A percentile compares a stretch with the other conserved stretches of the same genome.
phyloP scores from a whole-genome alignment of 2,797 vertebrate genomes.

The Rallus crepitans region DNA sequence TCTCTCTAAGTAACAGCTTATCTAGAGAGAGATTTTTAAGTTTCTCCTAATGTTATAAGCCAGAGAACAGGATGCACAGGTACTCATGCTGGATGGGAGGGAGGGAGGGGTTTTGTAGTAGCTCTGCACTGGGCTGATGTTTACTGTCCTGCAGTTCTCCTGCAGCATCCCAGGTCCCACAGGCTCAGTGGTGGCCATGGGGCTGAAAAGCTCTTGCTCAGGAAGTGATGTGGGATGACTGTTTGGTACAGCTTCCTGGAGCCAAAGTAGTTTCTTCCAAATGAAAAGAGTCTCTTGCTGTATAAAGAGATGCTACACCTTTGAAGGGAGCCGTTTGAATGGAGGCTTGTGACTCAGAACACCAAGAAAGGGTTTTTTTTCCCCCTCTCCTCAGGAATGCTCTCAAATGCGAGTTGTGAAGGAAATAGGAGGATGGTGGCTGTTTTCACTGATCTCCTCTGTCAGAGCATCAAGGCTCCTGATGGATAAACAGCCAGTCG shows the following conservation, averaged over 20 bases:
- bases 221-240: background rate
- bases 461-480: background rate
- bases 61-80: background rate
- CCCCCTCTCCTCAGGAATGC: background rate
- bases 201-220: background rate
- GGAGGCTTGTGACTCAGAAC: background rate
- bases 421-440: background rate
- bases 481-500: background rate
- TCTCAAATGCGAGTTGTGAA: background rate
- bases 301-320: background rate
- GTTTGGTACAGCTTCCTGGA: background rate
- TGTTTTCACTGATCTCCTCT: background rate
- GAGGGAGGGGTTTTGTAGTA: background rate
- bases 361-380: background rate
- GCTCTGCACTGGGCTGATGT: background rate
- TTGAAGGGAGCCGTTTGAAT: background rate
- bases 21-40: background rate
- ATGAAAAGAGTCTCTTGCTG: background rate
- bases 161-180: background rate
- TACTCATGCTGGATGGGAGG: background rate
- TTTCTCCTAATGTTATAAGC: background rate
- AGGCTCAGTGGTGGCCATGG: background rate
- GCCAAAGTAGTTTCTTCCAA: background rate
- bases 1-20: background rate
- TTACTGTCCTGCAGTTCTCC: background rate